Percentiles rank a stretch among this genome's conserved stretches.
Evolutionary conservation across 2,888 invertebrate genomes (phyloP).

Genomic region (Drosophila atripex): DNA sequence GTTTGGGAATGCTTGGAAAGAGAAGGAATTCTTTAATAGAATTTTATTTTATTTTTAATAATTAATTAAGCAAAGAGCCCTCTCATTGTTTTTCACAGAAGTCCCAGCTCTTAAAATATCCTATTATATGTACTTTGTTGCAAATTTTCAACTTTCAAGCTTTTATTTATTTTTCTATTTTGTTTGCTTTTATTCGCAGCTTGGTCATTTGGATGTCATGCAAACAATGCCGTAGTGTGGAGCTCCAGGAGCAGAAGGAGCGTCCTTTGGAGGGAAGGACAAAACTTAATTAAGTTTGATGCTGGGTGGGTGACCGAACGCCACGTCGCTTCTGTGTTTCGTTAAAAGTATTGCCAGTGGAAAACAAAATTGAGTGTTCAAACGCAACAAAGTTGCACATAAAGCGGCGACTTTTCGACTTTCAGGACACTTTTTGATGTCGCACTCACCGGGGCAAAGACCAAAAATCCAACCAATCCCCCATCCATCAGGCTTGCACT

Average conservation of each 20-base stretch:
- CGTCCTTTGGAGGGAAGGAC: slow-evolving; percentile 12
- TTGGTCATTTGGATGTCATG: slow-evolving; percentile 43
- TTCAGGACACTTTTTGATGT: slow-evolving; percentile 1
- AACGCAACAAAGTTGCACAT: slow-evolving; percentile 23
- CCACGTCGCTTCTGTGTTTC: slow-evolving; percentile 5
- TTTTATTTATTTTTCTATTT: slow-evolving; percentile 57
- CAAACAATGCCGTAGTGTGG: slow-evolving; percentile 49
- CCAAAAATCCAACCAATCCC: neutral
- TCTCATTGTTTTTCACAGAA: neutral
- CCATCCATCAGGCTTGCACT: slow-evolving; percentile 41
- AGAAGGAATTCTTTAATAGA: neutral
- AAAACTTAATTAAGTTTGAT: slow-evolving; percentile 70
- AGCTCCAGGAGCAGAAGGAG: neutral
- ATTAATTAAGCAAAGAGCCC: neutral
- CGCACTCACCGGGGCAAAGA: neutral
- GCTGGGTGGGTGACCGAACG: neutral
- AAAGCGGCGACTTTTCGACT: slow-evolving; percentile 8
- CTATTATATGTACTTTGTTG: neutral
- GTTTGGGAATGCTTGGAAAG: neutral
- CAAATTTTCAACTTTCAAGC: slow-evolving; percentile 40
- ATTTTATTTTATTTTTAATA: neutral
- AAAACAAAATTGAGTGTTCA: slow-evolving; percentile 9
- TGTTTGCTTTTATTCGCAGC: slow-evolving; percentile 9
- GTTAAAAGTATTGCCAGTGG: slow-evolving; percentile 13
- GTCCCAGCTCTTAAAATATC: neutral